phyloP scores from a whole-genome alignment of 2,113 vertebrate species.

The Empidonax traillii region DNA sequence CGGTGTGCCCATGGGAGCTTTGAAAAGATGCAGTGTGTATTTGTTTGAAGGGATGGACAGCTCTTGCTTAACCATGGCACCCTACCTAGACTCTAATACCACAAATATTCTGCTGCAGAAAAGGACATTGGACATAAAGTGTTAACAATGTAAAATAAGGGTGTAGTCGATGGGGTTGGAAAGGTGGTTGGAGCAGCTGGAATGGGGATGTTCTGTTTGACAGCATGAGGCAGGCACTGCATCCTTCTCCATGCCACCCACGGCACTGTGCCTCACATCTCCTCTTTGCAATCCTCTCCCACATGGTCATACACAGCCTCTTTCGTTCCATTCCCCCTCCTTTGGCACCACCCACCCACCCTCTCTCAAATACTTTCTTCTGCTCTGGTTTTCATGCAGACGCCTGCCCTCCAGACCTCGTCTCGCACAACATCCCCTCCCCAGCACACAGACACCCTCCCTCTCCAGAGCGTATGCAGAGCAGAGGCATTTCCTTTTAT shows the following conservation, averaged over 20 bases:
- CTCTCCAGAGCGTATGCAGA: neutral
- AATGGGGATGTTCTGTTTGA: neutral
- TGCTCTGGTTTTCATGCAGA: neutral
- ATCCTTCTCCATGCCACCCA: neutral
- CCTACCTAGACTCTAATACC: neutral
- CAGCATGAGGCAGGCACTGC: rapidly evolving
- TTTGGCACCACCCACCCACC: neutral
- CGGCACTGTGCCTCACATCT: neutral
- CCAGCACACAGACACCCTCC: neutral
- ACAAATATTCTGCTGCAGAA: neutral
- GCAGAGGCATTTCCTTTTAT: conserved; percentile 49
- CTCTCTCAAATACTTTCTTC: neutral
- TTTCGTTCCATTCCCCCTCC: neutral
- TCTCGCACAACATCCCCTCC: neutral
- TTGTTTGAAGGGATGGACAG: neutral
- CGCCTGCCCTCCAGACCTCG: neutral
- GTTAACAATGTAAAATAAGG: neutral
- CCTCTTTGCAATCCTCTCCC: neutral
- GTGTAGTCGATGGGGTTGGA: neutral
- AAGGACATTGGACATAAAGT: neutral
- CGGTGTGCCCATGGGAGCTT: neutral
- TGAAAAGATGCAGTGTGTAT: neutral
- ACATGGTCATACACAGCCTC: neutral
- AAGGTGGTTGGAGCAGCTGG: neutral
- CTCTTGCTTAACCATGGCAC: neutral